Conservation (phyloP, 1,140 invertebrate species). For the Meloidogyne hapla region DNA sequence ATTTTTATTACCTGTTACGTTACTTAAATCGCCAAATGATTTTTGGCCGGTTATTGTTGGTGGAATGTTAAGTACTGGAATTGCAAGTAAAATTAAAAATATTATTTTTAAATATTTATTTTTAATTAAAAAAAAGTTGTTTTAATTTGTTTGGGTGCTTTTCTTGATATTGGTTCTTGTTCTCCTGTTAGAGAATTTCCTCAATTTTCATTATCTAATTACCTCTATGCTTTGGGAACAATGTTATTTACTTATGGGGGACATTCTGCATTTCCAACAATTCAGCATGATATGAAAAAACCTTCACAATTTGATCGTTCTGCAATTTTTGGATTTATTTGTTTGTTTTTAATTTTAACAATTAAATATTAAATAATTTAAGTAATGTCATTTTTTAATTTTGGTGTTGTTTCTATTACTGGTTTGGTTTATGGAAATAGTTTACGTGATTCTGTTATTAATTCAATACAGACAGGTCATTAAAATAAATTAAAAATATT, state of each 20-base stretch:
- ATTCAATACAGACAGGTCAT: conserved; percentile 53
- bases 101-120: not conserved
- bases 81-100: conserved; percentile 28
- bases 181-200: conserved; percentile 39
- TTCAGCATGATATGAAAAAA: conserved; percentile 62
- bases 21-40: conserved; percentile 75
- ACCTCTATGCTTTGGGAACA: conserved; percentile 65
- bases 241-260: conserved; percentile 66
- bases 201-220: conserved; percentile 49
- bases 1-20: conserved; percentile 71
- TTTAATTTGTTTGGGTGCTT: conserved; percentile 46
- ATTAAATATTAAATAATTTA: conserved; percentile 29
- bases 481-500: not conserved
- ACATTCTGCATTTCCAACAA: conserved; percentile 66
- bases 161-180: conserved; percentile 40
- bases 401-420: conserved; percentile 50
- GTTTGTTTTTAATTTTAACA: conserved; percentile 23
- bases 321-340: conserved; percentile 42
- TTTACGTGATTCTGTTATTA: conserved; percentile 47
- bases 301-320: conserved; percentile 55
- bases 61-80: conserved; percentile 39
- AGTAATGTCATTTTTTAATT: conserved; percentile 47
- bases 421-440: conserved; percentile 50
- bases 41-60: conserved; percentile 69
- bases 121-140: conserved; percentile 30